Evolutionary conservation across 2,113 vertebrate species (phyloP).

Genomic region (Bos javanicus): DNA sequence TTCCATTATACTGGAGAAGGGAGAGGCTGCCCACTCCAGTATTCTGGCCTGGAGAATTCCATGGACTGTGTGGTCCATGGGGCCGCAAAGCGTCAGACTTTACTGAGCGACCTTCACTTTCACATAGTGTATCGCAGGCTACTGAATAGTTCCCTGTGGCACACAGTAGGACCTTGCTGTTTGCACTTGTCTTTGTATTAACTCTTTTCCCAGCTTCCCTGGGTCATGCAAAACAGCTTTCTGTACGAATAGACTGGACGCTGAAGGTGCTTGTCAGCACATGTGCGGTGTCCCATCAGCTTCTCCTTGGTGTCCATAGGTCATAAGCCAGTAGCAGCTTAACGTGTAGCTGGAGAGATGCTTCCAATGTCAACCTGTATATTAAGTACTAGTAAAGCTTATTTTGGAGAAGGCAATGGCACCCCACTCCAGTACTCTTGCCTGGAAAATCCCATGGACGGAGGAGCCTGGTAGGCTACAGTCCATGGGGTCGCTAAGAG

Average conservation of each 20-base stretch:
- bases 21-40: background rate
- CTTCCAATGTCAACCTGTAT: background rate
- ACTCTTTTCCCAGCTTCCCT: background rate
- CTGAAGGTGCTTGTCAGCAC: background rate
- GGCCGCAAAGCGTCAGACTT: background rate
- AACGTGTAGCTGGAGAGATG: background rate
- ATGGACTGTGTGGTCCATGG: background rate
- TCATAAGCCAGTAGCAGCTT: background rate
- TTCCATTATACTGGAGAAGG: background rate
- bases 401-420: background rate
- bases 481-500: no score
- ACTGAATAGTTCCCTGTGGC: background rate
- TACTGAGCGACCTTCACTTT: background rate
- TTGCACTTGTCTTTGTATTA: background rate
- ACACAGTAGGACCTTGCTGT: background rate
- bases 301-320: background rate
- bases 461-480: no score
- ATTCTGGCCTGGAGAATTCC: background rate
- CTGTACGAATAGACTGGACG: background rate
- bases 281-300: accelerated
- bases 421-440: no score
- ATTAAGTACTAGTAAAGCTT: background rate
- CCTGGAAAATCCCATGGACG: no score
- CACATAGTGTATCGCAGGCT: background rate
- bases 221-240: background rate